Conservation (phyloP, 1,140 invertebrate species). For the Caenorhabditis elegans region WBcel235 BX284606.5:5505001-5505500, state of each 20-base stretch:
- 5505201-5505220: not conserved
- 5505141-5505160: conserved; percentile 25
- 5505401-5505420: not conserved
- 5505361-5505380: not conserved
- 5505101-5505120: not conserved
- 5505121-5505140: conserved; percentile 20
- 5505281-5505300: not conserved
- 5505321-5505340: conserved; percentile 3
- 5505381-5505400: not conserved
- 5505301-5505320: not conserved
- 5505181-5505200: conserved; percentile 10
- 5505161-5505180: conserved; percentile 26
- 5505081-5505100: not conserved
- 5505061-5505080: not conserved
- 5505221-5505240: conserved; percentile 18
- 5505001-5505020: not conserved
- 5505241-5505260: not conserved
- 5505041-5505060: not conserved
- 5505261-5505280: not conserved
- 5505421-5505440: not conserved
- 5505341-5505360: not conserved
- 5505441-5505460: not conserved
- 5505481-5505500: not conserved
- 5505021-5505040: not conserved
- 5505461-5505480: conserved; percentile 9